Base-by-base conservation (phyloP, 1,140 invertebrate species). In the Drosophila kohkoa region DNA sequence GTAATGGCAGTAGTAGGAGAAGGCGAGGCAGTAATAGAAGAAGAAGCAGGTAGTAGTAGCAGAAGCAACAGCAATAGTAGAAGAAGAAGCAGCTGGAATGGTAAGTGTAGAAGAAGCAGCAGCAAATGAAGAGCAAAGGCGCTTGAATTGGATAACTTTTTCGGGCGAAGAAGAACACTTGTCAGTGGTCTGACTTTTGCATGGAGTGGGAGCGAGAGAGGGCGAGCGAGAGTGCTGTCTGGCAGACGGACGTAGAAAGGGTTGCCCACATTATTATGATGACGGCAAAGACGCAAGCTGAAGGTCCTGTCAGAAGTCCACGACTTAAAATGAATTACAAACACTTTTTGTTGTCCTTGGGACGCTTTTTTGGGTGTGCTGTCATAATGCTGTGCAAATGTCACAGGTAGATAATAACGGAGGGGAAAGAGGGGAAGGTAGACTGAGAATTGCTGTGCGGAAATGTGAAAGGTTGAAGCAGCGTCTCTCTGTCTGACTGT, bases 321-420 rank as follows among this genome's bases (percentile, higher is more conserved):
- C 15, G 35, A 83, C 74, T 89, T 85, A 78, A 89, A 88, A 83
- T 88, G 85, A 89, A 88, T 88, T 88, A 89, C 85, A 88, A 88
- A 89, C 85, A 88, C 81, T 85, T 89, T 89, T 89, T 85, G 85
- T 80, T 88, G 82, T 78, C 82, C 66, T 86, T 83, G 69, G 45
- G 2, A 57, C 15, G 54, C 65, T 10, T 3, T 35, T 45, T 20
- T 76, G 79, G 75, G 43, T 70, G 51, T 58, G 64, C 72, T 65
- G 66, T 73, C 82, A 83, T 72, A 82, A 60, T 48, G 63, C 41
- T 55, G 63, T 79, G 81, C 71, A 83, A 85, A 83, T 86, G 82
- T 86, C 79, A 86, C 81, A 79, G 74, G 79, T 83, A 73, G 64
- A 25, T 25, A 0, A 25, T 25, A 25, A 48, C 71, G 16, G 38